phyloP scores from a whole-genome alignment of 37 sponge, comb jelly and placozoan species.

The Haliclona indistincta region DNA sequence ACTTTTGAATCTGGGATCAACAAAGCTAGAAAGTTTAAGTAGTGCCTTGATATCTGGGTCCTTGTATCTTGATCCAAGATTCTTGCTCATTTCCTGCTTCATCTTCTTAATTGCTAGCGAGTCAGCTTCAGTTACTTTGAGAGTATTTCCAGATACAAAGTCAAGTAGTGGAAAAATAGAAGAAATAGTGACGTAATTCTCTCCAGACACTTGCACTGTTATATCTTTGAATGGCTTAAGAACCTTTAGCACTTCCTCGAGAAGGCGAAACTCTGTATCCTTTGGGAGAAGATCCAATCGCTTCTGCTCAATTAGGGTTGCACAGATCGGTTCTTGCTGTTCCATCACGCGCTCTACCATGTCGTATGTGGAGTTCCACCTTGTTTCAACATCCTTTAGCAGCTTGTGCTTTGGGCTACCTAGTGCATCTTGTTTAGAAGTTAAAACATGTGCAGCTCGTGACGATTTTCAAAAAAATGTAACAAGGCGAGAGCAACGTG shows the following conservation, averaged over 20 bases:
- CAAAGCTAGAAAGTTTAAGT: slow-evolving; percentile 3
- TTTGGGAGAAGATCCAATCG: slow-evolving; percentile 21
- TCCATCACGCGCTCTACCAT: slow-evolving; percentile 16
- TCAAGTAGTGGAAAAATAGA: slow-evolving; percentile 27
- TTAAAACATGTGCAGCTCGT: background rate
- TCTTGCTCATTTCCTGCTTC: slow-evolving; percentile 11
- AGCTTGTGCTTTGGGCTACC: slow-evolving; percentile 3
- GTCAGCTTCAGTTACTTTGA: too few relatives aligned
- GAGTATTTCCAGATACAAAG: too few relatives aligned
- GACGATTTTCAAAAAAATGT: slow-evolving; percentile 15
- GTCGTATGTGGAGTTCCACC: slow-evolving; percentile 36
- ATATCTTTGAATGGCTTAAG: slow-evolving; percentile 30
- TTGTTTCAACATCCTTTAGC: slow-evolving; percentile 17
- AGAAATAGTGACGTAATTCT: slow-evolving; percentile 37
- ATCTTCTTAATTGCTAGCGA: background rate
- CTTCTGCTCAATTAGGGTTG: slow-evolving; percentile 5
- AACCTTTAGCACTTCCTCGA: slow-evolving; percentile 3
- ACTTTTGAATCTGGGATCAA: slow-evolving; percentile 18
- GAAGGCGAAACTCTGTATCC: slow-evolving; percentile 10
- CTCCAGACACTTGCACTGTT: slow-evolving; percentile 7
- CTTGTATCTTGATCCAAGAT: slow-evolving; percentile 1
- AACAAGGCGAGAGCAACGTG: slow-evolving; percentile 1
- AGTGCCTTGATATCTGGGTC: background rate
- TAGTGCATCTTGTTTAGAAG: slow-evolving; percentile 4
- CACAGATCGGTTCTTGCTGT: slow-evolving; percentile 17